Conservation (phyloP, 2,888 invertebrate species). For the Branchipolynoe longqiensis region DNA sequence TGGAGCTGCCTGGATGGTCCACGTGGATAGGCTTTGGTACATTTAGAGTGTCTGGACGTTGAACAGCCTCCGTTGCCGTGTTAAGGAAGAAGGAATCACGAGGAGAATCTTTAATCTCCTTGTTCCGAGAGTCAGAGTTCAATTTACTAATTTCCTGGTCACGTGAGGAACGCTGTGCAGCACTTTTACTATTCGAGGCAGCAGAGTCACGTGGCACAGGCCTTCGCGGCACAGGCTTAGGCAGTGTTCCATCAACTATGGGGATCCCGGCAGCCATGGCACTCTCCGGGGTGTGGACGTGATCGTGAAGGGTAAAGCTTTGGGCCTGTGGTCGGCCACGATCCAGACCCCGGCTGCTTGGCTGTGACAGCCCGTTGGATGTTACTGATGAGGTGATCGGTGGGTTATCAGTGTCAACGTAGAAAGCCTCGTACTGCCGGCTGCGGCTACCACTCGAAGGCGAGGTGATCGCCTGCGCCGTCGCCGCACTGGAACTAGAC, state of each 20-base stretch:
- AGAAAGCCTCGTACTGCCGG: slow-evolving; percentile 61
- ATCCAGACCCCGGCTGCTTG: slow-evolving; percentile 5
- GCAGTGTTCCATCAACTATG: slow-evolving; percentile 68
- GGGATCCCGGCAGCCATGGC: slow-evolving; percentile 79
- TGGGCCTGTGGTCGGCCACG: slow-evolving; percentile 61
- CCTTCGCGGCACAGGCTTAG: neutral
- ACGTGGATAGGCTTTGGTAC: slow-evolving; percentile 39
- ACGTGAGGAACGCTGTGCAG: slow-evolving; percentile 57
- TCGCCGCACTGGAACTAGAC: neutral
- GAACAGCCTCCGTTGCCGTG: neutral
- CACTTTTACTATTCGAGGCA: neutral
- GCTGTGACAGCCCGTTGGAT: slow-evolving; percentile 14
- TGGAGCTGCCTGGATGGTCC: slow-evolving; percentile 32
- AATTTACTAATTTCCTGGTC: slow-evolving; percentile 80
- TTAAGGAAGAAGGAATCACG: slow-evolving; percentile 58
- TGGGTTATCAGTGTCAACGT: slow-evolving; percentile 57
- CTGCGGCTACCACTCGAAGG: neutral
- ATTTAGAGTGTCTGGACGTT: slow-evolving; percentile 57
- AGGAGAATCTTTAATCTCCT: slow-evolving; percentile 65
- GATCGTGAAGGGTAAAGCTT: slow-evolving; percentile 75
- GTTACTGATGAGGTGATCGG: slow-evolving; percentile 18
- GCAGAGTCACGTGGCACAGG: neutral
- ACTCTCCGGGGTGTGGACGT: slow-evolving; percentile 71
- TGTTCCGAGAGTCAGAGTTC: slow-evolving; percentile 76
- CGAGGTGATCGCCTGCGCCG: neutral